Evolutionary conservation across 1,140 invertebrate genomes (phyloP).

Genomic region (Hyposmocoma kahamanoa): DNA sequence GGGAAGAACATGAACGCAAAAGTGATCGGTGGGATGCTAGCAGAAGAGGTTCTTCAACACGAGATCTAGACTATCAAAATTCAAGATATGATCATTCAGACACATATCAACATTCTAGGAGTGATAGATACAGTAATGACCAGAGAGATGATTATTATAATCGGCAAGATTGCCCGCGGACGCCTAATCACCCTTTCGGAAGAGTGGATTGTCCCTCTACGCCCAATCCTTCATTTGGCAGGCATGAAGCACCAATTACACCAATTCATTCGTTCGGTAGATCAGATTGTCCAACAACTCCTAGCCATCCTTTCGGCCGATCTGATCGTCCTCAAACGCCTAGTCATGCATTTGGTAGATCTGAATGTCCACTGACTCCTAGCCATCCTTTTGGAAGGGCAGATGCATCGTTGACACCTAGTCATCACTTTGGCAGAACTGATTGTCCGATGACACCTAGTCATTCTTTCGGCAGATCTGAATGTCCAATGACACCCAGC

Average conservation of each 20-base stretch:
- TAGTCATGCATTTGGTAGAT: conserved; percentile 25
- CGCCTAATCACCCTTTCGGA: conserved; percentile 4
- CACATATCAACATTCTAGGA: conserved; percentile 14
- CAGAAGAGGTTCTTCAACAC: conserved; percentile 8
- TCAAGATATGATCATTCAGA: conserved; percentile 14
- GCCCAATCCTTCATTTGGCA: conserved; percentile 10
- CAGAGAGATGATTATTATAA: conserved; percentile 12
- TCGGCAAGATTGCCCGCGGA: conserved; percentile 4
- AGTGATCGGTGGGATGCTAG: no score
- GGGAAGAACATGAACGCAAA: conserved; percentile 1
- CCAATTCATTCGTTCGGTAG: conserved; percentile 21
- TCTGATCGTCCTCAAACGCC: conserved; percentile 24
- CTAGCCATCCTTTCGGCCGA: conserved; percentile 17
- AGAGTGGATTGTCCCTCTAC: conserved; percentile 14
- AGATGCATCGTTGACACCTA: conserved; percentile 24
- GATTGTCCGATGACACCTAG: conserved; percentile 23
- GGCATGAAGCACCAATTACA: conserved; percentile 14
- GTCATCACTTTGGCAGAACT: conserved; percentile 27
- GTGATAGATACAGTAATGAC: conserved; percentile 22
- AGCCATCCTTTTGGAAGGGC: conserved; percentile 21
- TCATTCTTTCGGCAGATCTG: conserved; percentile 23
- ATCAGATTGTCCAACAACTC: conserved; percentile 15
- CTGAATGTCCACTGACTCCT: conserved; percentile 25
- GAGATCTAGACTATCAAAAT: neutral
- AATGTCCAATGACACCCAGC: conserved; percentile 21